A percentile compares a stretch with the other conserved stretches of the same genome.
phyloP scores from a whole-genome alignment of 35 echinoderm and acorn worm species.

The Lytechinus pictus region DNA sequence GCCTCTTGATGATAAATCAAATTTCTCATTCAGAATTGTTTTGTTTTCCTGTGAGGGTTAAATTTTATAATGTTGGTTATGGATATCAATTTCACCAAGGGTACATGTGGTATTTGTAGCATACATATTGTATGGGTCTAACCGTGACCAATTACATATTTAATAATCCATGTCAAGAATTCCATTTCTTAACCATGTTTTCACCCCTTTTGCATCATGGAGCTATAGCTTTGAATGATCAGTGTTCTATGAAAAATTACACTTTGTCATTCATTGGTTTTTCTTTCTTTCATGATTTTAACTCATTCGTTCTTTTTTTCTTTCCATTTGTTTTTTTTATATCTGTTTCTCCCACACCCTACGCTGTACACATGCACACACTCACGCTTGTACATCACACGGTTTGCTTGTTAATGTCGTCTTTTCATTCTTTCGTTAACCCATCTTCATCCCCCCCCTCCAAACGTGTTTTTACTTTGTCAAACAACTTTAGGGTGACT shows the following conservation, averaged over 20 bases:
- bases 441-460: neutral
- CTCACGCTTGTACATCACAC: neutral
- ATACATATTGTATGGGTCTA: neutral
- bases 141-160: neutral
- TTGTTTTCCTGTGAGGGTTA: neutral
- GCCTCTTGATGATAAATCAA: neutral
- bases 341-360: neutral
- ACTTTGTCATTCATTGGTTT: neutral
- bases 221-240: neutral
- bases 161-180: neutral
- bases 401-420: conserved; percentile 13
- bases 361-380: conserved; percentile 5
- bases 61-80: neutral
- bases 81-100: neutral
- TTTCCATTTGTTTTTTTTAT: neutral
- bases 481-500: conserved; percentile 60
- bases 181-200: neutral
- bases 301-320: conserved; percentile 26
- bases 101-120: neutral
- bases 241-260: neutral
- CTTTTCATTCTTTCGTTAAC: conserved; percentile 34
- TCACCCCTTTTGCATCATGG: neutral
- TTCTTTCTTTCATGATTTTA: conserved; percentile 25
- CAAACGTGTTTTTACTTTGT: neutral
- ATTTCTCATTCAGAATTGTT: neutral